Percentiles rank a stretch among this genome's conserved stretches.
Evolutionary conservation across 2,888 invertebrate genomes (phyloP).

Genomic region (Hyposoter dolosus): DNA sequence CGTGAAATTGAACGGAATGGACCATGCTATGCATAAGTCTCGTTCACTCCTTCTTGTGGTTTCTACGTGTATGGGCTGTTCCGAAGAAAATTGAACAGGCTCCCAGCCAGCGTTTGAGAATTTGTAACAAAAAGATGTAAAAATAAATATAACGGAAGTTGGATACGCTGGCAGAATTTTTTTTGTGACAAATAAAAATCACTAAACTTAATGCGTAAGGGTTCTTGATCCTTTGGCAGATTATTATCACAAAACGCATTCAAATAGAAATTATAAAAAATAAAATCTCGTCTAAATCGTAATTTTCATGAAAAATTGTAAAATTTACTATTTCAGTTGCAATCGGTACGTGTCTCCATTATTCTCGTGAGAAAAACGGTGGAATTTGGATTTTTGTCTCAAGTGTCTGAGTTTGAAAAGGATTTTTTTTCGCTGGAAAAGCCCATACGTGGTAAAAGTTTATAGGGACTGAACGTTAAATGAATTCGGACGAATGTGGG

Average conservation of each 20-base stretch:
- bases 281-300: background rate
- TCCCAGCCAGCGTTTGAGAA: background rate
- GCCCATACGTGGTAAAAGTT: constrained; percentile 1
- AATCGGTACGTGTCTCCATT: background rate
- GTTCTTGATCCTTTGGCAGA: background rate
- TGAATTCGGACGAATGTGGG: constrained; percentile 36
- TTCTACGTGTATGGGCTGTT: constrained; percentile 4
- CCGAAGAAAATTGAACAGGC: background rate
- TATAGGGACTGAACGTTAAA: constrained; percentile 18
- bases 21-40: constrained; percentile 53
- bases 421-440: background rate
- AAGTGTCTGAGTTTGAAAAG: background rate
- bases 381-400: background rate
- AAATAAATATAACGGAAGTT: background rate
- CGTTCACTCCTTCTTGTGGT: constrained; percentile 42
- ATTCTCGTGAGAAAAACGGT: background rate
- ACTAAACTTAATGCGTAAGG: background rate
- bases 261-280: background rate
- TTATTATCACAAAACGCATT: background rate
- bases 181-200: background rate
- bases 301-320: background rate
- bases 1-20: constrained; percentile 72
- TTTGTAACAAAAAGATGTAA: background rate
- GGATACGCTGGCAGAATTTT: background rate
- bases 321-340: background rate